Conservation (phyloP, 2,888 invertebrate genomes). For the Glyphotaelius pellucidus region DNA sequence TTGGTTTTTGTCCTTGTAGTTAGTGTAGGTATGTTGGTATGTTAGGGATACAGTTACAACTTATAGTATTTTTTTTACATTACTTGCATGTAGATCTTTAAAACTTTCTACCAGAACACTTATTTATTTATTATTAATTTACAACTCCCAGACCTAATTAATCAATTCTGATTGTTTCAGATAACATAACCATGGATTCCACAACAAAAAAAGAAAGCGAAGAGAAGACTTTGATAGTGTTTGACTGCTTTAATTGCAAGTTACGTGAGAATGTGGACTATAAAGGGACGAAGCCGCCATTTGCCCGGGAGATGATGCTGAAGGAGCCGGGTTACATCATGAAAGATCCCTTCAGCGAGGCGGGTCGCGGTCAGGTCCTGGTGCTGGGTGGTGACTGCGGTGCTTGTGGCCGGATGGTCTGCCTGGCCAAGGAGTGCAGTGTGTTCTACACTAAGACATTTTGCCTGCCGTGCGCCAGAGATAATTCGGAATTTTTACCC, state of each 20-base stretch:
- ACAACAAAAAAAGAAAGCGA: slow-evolving; percentile 47
- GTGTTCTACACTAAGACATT: slow-evolving; percentile 86
- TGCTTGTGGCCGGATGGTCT: slow-evolving; percentile 82
- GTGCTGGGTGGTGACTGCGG: slow-evolving; percentile 87
- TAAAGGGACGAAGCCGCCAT: slow-evolving; percentile 86
- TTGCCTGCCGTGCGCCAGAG: slow-evolving; percentile 84
- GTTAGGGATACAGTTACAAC: too few species aligned
- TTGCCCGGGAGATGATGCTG: slow-evolving; percentile 82
- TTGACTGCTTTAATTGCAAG: slow-evolving; percentile 82
- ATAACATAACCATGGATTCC: neutral
- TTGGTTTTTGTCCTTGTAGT: too few species aligned
- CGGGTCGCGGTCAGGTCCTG: slow-evolving; percentile 85
- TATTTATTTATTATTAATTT: neutral
- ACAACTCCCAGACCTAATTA: neutral
- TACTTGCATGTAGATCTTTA: neutral
- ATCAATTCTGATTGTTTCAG: neutral
- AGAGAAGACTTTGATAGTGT: slow-evolving; percentile 70
- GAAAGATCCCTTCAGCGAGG: slow-evolving; percentile 90
- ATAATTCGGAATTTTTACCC: slow-evolving; percentile 81
- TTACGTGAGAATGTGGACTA: slow-evolving; percentile 85
- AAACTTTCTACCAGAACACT: neutral
- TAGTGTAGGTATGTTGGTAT: too few species aligned
- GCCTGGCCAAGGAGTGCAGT: slow-evolving; percentile 86
- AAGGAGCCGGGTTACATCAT: slow-evolving; percentile 87
- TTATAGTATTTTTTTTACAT: neutral